Evolutionary conservation across 2,113 vertebrate species (phyloP).

Genomic region (Pollachius pollachius): DNA sequence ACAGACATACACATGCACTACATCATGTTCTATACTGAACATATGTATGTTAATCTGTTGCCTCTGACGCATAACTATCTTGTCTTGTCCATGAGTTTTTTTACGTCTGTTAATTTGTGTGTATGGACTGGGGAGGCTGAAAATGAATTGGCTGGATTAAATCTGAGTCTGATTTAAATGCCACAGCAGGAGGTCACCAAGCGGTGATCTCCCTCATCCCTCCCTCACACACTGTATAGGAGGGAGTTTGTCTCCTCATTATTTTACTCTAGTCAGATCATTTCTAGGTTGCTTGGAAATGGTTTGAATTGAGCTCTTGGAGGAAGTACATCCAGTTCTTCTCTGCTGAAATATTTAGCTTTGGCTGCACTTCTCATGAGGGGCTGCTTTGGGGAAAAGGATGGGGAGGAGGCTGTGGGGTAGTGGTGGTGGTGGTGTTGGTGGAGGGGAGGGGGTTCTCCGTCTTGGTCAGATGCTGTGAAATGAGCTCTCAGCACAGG

Average conservation of each 20-base stretch:
- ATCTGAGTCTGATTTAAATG: no score
- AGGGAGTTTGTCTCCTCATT: constrained; percentile 15
- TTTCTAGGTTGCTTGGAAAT: constrained; percentile 36
- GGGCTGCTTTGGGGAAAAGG: not conserved
- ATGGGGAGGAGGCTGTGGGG: not conserved
- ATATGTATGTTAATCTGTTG: no score
- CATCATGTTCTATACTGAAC: no score
- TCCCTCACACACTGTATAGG: constrained; percentile 8
- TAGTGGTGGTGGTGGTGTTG: not conserved
- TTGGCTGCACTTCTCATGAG: constrained; percentile 19
- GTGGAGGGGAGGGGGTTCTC: not conserved
- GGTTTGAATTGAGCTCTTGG: constrained; percentile 39
- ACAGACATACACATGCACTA: constrained; percentile 3
- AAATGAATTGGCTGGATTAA: no score
- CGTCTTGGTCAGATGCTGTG: constrained; percentile 12
- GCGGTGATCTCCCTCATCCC: not conserved
- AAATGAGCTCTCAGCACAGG: constrained; percentile 2
- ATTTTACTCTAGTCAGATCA: not conserved
- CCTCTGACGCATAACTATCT: no score
- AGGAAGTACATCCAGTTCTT: constrained; percentile 52
- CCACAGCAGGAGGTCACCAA: no score
- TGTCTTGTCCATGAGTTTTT: no score
- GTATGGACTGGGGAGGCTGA: no score
- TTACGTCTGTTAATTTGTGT: no score
- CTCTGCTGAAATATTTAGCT: constrained; percentile 59